Evolutionary conservation across 1,140 invertebrate genomes (phyloP), one percentile per base, ranked within the genome.

Genomic region (Apis laboriosa): DNA sequence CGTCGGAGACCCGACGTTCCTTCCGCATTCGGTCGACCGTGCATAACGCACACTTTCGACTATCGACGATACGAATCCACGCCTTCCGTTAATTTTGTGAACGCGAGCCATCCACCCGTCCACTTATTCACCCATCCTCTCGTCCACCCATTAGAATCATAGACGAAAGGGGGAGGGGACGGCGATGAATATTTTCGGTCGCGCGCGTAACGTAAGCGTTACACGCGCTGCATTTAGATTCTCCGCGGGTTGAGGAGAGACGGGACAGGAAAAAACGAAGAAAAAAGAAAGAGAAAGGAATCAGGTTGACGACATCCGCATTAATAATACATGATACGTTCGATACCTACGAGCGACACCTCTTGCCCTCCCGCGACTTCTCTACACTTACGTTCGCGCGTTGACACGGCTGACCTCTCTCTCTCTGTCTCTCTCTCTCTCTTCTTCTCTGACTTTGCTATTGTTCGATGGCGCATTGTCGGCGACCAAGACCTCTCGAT

Each of bases 281-380:
- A 19, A 64, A 34, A 2, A 9, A 34, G 24, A 64, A 17, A 12
- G 17, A 64, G 85, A 74, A 71, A 24, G 73, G 78, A 83, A 83
- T 66, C 74, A 77, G 80, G 75, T 79, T 85, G 86, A 88, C 90
- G 90, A 88, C 85, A 88, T 80, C 78, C 82, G 83, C 88, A 92
- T 92, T 88, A 90, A 92, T 92, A 92, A 92, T 89, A 91, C 89
- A 90, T 90, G 87, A 88, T 43, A 43, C 84, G 87, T 19, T 56
- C 28, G 86, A 82, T 90, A 74, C 70, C 70, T 78, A 51, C 74
- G 34, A 8, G 34, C 34, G 66, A 43, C 79, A 53, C 67, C 79
- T 80, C 15, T 58, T 74, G 72, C 28, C 64, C 66, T 43, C 56
- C 76, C 51, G 74, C 74, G 76, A 77, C 86, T 81, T 84, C 72